Percentiles rank a stretch among this genome's conserved stretches.
Conservation (phyloP, 2,888 invertebrate species). For the Gasteruption jaculator region DNA sequence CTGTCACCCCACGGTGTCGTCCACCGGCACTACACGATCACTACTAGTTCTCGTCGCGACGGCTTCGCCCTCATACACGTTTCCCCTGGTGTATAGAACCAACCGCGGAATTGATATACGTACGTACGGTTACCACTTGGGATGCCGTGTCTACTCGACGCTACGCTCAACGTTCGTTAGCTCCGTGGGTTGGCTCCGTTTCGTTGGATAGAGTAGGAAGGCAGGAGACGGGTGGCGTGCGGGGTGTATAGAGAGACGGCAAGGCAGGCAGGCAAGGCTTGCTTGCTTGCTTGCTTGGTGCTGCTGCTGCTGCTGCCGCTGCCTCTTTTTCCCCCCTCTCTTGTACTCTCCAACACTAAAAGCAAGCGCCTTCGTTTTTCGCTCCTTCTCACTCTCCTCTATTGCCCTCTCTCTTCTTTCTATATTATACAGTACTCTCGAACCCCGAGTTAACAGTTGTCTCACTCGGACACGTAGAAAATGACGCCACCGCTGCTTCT, state of each 20-base stretch:
- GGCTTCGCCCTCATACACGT: constrained; percentile 23
- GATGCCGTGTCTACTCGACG: constrained; percentile 47
- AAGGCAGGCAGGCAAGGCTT: constrained; percentile 29
- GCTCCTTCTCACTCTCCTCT: constrained; percentile 13
- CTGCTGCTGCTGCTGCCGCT: constrained; percentile 18
- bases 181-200: constrained; percentile 42
- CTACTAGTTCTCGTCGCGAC: constrained; percentile 23
- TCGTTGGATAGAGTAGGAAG: constrained; percentile 23
- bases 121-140: constrained; percentile 33
- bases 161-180: constrained; percentile 50
- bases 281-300: constrained; percentile 25
- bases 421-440: neutral
- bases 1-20: too few species aligned
- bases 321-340: constrained; percentile 23
- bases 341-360: neutral
- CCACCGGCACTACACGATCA: constrained; percentile 30
- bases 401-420: constrained; percentile 7
- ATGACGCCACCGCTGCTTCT: constrained; percentile 10
- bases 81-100: too few species aligned
- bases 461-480: too few species aligned
- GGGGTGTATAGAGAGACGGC: constrained; percentile 30
- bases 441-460: neutral
- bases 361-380: constrained; percentile 6
- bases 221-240: constrained; percentile 34
- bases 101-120: constrained; percentile 22